Percentiles rank a stretch among this genome's conserved stretches.
These are phyloP conservation scores for Ridgeia piscesae DNA, from an alignment of 1,140 invertebrate genomes.

Conservation along the genomic window DNA sequence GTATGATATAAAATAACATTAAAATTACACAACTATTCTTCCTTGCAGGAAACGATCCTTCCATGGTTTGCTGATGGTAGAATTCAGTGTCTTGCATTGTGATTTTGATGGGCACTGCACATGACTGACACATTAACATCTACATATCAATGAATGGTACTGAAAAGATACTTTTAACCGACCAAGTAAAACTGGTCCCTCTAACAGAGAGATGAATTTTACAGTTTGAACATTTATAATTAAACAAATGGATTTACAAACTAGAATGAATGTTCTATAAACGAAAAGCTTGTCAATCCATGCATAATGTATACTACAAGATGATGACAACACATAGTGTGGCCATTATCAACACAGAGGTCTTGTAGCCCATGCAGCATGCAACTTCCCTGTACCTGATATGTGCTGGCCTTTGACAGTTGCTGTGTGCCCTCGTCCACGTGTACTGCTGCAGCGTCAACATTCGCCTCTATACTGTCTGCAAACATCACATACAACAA, in stretches of 20 bases:
- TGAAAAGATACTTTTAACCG: neutral
- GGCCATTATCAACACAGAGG: no score
- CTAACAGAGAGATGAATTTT: no score
- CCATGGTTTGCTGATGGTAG: no score
- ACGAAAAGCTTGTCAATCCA: no score
- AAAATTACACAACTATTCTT: no score
- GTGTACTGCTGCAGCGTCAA: slow-evolving; percentile 85
- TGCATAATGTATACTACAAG: neutral
- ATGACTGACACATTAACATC: neutral
- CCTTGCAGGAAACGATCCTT: no score
- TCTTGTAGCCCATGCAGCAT: neutral
- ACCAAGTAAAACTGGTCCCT: no score
- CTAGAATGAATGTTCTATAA: neutral
- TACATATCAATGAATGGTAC: no score
- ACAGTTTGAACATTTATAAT: neutral
- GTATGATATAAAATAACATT: no score
- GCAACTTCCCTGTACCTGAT: slow-evolving; percentile 64
- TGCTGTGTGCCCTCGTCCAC: slow-evolving; percentile 81
- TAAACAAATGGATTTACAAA: neutral
- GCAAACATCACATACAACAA: neutral
- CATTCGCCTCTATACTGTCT: slow-evolving; percentile 94
- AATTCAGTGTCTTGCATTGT: no score
- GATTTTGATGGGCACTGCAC: no score
- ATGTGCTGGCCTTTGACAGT: slow-evolving; percentile 77
- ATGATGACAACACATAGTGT: neutral